A percentile compares a stretch with the other conserved stretches of the same genome.
Conservation (phyloP, 2,113 vertebrate genomes). For the Pachycephala philippinensis region DNA sequence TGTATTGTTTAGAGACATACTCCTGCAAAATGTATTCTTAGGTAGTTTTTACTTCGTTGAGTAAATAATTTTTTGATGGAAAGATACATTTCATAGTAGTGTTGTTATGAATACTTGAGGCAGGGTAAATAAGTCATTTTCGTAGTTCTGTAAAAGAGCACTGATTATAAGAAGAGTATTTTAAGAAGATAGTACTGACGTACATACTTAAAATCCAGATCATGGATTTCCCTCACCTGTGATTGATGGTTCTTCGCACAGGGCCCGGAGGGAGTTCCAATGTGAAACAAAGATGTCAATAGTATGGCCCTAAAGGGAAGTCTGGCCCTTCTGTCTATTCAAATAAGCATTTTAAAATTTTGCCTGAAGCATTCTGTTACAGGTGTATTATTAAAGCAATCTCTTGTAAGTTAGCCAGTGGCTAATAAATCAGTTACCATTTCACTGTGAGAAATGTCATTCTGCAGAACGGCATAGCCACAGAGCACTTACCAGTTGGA, state of each 20-base stretch:
- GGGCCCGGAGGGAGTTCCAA: background rate
- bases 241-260: background rate
- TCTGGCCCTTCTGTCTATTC: constrained; percentile 20
- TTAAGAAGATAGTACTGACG: background rate
- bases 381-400: constrained; percentile 20
- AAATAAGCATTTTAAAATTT: constrained; percentile 20
- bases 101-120: background rate
- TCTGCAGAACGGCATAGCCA: background rate
- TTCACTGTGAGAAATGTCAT: background rate
- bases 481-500: background rate
- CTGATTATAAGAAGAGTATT: background rate
- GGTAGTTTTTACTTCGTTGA: background rate
- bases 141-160: background rate
- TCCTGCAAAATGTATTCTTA: background rate
- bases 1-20: background rate
- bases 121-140: background rate
- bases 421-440: background rate
- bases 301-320: background rate
- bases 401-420: constrained; percentile 24
- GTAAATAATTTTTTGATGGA: background rate
- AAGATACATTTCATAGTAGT: background rate
- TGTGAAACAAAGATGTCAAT: constrained; percentile 44
- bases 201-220: background rate
- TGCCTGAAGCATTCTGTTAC: constrained; percentile 19
- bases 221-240: background rate